Evolutionary conservation across 1,140 invertebrate species (phyloP).

Genomic region (Macrobrachium nipponense): DNA sequence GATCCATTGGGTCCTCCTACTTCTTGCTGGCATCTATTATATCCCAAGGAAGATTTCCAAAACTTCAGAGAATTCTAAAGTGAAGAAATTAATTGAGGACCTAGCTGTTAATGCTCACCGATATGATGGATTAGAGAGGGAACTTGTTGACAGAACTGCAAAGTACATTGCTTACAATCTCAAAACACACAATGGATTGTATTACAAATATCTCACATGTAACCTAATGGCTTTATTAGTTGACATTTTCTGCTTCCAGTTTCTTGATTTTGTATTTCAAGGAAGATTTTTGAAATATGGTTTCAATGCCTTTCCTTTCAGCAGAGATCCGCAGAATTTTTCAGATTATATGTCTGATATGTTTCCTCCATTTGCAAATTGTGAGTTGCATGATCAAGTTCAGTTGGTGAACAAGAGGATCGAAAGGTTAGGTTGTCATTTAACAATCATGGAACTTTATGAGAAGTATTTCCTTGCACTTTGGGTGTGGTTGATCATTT

Average conservation of each 20-base stretch:
- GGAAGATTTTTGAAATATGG: constrained; percentile 55
- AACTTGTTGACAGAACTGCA: constrained; percentile 50
- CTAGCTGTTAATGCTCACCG: constrained; percentile 55
- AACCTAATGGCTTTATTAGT: constrained; percentile 56
- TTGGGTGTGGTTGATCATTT: constrained; percentile 61
- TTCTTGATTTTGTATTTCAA: constrained; percentile 61
- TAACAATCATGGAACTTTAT: constrained; percentile 63
- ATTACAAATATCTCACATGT: constrained; percentile 59
- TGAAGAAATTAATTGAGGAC: constrained; percentile 56
- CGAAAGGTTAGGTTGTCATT: constrained; percentile 59
- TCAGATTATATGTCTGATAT: constrained; percentile 62
- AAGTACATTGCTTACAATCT: constrained; percentile 52
- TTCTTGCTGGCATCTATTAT: constrained; percentile 53
- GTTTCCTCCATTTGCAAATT: constrained; percentile 61
- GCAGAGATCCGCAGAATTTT: constrained; percentile 50
- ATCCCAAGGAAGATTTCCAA: constrained; percentile 57
- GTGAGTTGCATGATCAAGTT: constrained; percentile 53
- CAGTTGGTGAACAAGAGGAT: constrained; percentile 59
- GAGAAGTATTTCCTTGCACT: constrained; percentile 62
- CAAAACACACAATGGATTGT: constrained; percentile 60
- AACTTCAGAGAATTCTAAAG: constrained; percentile 55
- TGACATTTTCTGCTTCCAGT: constrained; percentile 61
- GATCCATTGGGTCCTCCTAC: constrained; percentile 57
- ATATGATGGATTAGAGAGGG: constrained; percentile 43
- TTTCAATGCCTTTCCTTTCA: constrained; percentile 58